phyloP scores from a whole-genome alignment of 1,140 invertebrate genomes.

The Cydia amplana region DNA sequence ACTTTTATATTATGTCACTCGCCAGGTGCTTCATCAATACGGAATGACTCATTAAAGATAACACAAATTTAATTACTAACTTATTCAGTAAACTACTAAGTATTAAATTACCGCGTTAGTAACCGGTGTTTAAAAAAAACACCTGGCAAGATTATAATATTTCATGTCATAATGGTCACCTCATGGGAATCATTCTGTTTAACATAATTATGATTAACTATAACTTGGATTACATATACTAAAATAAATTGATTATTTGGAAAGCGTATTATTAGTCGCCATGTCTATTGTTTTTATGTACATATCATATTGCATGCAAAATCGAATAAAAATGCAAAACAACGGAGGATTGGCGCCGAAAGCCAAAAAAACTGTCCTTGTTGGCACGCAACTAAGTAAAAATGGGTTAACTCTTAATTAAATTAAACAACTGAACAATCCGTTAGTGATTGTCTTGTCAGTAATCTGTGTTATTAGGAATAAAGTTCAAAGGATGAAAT shows the following conservation, averaged over 20 bases:
- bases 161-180: not conserved
- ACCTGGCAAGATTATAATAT: constrained; percentile 9
- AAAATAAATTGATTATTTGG: not conserved
- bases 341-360: constrained; percentile 33
- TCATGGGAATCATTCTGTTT: not conserved
- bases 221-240: not conserved
- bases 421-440: not conserved
- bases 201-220: not conserved
- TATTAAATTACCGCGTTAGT: not conserved
- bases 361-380: constrained; percentile 3
- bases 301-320: constrained; percentile 42
- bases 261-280: not conserved
- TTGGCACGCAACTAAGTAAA: not conserved
- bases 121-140: not conserved
- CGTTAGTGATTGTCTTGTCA: constrained; percentile 29
- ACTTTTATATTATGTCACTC: not conserved
- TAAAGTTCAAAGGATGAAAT: not conserved
- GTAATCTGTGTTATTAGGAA: constrained; percentile 10
- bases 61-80: not conserved
- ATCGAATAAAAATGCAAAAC: constrained; percentile 43
- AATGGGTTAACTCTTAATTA: not conserved
- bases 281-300: constrained; percentile 39
- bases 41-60: not conserved
- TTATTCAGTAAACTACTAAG: not conserved
- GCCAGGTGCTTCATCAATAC: constrained; percentile 5